Evolutionary conservation across 2,797 vertebrate species (phyloP), one percentile per base, ranked within the genome.

Genomic region (Myotis findleyi): DNA sequence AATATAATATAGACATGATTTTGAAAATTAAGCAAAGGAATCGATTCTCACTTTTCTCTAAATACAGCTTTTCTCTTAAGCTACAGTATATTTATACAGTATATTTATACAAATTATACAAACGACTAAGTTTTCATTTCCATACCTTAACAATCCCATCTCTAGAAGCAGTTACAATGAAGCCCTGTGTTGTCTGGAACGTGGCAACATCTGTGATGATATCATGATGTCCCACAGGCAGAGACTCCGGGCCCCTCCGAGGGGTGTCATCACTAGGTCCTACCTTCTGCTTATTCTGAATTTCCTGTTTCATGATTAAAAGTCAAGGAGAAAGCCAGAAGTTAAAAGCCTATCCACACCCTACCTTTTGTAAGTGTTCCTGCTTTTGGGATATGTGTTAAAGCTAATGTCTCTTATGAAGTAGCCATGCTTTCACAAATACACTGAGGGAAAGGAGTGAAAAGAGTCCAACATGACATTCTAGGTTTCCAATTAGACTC

Each of bases 131-230:
- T 23, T 82, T 95, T 97, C 98, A 99, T 97, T 99, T 99, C 99
- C 99, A 99, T 27, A 99, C 99, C 98, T 99, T 99, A 89, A 99
- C 99, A 55, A 99, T 99, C 23, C 99, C 99, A 94, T 99, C 99
- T 94, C 99, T 98, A 81, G 99, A 99, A 0, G 99, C 99, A 6
- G 99, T 99, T 87, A 99, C 99, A 92, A 99, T 99, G 98, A 99
- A 99, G 91, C 99, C 99, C 98, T 99, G 99, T 0, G 99, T 99
- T 18, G 99, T 99, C 98, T 99, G 99, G 97, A 99, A 99, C 87
- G 99, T 99, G 79, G 99, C 99, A 0, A 99, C 98, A 96, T 99
- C 99, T 0, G 99, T 99, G 98, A 99, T 99, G 96, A 99, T 99
- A 97, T 99, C 99, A 7, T 99, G 99, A 94, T 99, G 99, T 59